A percentile compares a stretch with the other conserved stretches of the same genome.
These are phyloP conservation scores for Olivierus martensii DNA, from an alignment of 1,140 invertebrate species.

Conservation along the genomic window DNA sequence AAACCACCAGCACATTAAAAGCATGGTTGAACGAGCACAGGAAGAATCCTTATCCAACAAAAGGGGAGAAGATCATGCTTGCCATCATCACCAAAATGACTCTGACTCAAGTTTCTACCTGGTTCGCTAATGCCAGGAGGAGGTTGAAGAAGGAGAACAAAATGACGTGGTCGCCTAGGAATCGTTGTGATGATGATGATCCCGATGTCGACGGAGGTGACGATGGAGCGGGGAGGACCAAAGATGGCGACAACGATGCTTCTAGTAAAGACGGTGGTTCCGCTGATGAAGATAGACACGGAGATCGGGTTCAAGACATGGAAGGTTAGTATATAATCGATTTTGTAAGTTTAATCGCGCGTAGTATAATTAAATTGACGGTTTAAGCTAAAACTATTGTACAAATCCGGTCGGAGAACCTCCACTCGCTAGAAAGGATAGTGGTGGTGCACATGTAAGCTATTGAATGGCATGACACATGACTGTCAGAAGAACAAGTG, in stretches of 20 bases:
- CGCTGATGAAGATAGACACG: constrained; percentile 2
- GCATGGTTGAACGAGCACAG: constrained; percentile 80
- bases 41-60: constrained; percentile 58
- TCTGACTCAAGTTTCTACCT: constrained; percentile 43
- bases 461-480: no score
- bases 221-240: constrained; percentile 7
- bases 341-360: no score
- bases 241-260: constrained; percentile 6
- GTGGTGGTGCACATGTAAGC: no score
- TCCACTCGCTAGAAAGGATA: no score
- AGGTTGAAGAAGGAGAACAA: constrained; percentile 46
- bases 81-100: constrained; percentile 46
- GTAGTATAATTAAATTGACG: no score
- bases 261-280: constrained; percentile 5
- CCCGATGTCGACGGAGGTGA: constrained; percentile 17
- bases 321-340: not conserved
- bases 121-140: constrained; percentile 43
- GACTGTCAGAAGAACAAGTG: no score
- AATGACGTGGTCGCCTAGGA: constrained; percentile 41
- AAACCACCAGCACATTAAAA: constrained; percentile 93
- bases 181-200: constrained; percentile 34
- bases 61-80: constrained; percentile 45
- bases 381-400: no score
- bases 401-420: no score
- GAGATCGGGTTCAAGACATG: not conserved